Evolutionary conservation across 1,140 invertebrate species (phyloP).

Genomic region (Phocides pigmalion): DNA sequence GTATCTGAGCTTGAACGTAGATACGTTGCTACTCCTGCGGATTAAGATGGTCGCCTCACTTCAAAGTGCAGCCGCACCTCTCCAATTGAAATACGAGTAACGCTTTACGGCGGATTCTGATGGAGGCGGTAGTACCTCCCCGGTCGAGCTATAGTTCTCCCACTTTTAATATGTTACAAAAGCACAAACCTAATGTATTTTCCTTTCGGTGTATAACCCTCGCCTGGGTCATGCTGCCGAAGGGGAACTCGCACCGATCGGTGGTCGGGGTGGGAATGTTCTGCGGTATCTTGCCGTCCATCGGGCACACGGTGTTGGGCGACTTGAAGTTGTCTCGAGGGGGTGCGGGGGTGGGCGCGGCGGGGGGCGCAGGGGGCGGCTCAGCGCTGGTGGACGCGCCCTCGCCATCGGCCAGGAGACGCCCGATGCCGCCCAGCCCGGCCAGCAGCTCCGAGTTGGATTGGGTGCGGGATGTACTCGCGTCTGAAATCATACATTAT

Average conservation of each 20-base stretch:
- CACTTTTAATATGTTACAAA: not conserved
- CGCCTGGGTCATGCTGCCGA: slow-evolving; percentile 95
- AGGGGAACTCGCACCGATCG: slow-evolving; percentile 88
- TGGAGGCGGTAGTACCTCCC: too few species aligned
- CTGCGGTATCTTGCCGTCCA: slow-evolving; percentile 88
- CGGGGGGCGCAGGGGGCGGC: slow-evolving; percentile 41
- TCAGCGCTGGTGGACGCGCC: slow-evolving; percentile 55
- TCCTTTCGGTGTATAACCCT: slow-evolving; percentile 85
- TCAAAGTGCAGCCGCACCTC: too few species aligned
- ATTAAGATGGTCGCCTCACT: too few species aligned
- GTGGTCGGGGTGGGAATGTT: slow-evolving; percentile 78
- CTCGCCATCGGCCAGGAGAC: slow-evolving; percentile 57
- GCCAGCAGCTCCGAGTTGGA: slow-evolving; percentile 65
- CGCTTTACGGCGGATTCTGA: too few species aligned
- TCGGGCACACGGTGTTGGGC: slow-evolving; percentile 92
- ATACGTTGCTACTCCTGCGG: too few species aligned
- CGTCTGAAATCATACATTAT: slow-evolving; percentile 46
- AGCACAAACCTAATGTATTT: slow-evolving; percentile 77
- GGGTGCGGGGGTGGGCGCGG: slow-evolving; percentile 42
- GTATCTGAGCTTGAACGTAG: too few species aligned
- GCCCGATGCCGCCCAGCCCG: slow-evolving; percentile 68
- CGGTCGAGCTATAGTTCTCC: too few species aligned
- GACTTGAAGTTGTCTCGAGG: slow-evolving; percentile 87
- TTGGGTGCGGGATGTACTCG: slow-evolving; percentile 62
- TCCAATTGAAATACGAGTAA: too few species aligned